Evolutionary conservation across 2,797 vertebrate genomes (phyloP).

Genomic region (Neosilurus hyrtlii): DNA sequence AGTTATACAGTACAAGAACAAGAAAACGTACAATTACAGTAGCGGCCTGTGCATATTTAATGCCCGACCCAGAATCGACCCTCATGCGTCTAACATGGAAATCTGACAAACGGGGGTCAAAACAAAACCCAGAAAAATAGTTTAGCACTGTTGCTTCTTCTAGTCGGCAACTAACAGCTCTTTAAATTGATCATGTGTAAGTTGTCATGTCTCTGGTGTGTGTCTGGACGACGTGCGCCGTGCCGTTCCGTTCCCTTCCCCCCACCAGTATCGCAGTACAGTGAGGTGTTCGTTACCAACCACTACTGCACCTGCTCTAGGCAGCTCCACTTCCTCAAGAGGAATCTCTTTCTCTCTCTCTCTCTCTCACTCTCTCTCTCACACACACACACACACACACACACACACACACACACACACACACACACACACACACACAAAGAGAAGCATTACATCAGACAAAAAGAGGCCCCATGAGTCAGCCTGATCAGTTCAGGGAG

Average conservation of each 20-base stretch:
- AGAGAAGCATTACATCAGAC: constrained; percentile 35
- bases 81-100: not conserved
- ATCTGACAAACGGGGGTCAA: not conserved
- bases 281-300: constrained; percentile 50
- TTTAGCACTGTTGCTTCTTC: constrained; percentile 12
- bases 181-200: constrained; percentile 12
- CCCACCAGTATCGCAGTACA: constrained; percentile 21
- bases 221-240: constrained; percentile 8
- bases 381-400: constrained; percentile 26
- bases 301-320: constrained; percentile 47
- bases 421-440: constrained; percentile 28
- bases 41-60: not conserved
- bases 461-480: constrained; percentile 29
- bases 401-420: constrained; percentile 37
- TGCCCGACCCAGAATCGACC: too few relatives aligned
- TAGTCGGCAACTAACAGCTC: constrained; percentile 13
- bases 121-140: constrained; percentile 1
- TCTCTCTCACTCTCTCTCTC: not conserved
- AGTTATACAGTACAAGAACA: not conserved
- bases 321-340: constrained; percentile 42
- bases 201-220: not conserved
- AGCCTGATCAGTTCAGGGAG: constrained; percentile 34
- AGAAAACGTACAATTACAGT: not conserved
- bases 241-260: constrained; percentile 31
- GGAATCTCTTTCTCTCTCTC: not conserved